A percentile compares a stretch with the other conserved stretches of the same genome.
Evolutionary conservation across 2,888 invertebrate species (phyloP).

Genomic region (Leucophenga maculata): DNA sequence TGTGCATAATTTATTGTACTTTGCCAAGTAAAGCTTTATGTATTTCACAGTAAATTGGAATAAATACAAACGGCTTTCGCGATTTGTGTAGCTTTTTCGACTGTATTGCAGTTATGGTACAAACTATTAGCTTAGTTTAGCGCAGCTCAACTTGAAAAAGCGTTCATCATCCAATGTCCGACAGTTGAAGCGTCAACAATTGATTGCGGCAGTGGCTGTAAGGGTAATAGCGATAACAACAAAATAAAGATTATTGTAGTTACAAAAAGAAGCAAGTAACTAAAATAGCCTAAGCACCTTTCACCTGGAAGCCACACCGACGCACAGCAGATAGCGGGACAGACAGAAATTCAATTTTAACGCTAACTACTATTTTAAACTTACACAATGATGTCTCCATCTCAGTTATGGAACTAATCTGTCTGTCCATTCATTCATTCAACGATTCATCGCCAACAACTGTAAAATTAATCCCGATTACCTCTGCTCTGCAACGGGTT

Average conservation of each 20-base stretch:
- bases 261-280: not conserved
- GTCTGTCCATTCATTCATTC: too few species aligned
- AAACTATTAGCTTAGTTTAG: not conserved
- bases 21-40: too few species aligned
- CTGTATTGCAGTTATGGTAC: not conserved
- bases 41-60: too few species aligned
- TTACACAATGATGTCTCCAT: too few species aligned
- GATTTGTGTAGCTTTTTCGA: too few species aligned
- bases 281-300: slow-evolving; percentile 6
- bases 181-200: not conserved
- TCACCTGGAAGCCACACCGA: not conserved
- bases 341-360: too few species aligned
- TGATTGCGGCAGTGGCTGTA: not conserved
- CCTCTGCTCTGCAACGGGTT: too few species aligned
- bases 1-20: not conserved
- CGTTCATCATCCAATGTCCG: not conserved
- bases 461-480: too few species aligned
- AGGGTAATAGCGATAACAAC: not conserved
- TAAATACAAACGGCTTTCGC: not conserved
- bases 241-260: not conserved
- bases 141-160: not conserved
- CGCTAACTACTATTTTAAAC: too few species aligned
- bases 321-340: not conserved
- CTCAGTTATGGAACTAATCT: too few species aligned
- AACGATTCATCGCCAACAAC: too few species aligned